phyloP scores from a whole-genome alignment of 2,888 invertebrate genomes.

The Ochlodes sylvanus region DNA sequence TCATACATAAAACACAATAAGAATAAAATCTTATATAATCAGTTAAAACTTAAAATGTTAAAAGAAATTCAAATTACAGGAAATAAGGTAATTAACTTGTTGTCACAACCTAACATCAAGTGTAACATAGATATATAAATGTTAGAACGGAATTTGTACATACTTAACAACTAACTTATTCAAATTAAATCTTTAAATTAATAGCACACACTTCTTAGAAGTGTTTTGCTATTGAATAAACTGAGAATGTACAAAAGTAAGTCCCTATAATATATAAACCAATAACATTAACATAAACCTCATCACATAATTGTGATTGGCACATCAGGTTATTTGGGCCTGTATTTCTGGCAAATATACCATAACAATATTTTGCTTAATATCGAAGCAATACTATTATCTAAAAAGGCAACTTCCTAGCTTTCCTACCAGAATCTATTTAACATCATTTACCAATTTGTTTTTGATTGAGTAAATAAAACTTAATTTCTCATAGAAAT shows the following conservation, averaged over 20 bases:
- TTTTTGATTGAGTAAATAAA: constrained; percentile 23
- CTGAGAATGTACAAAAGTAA: constrained; percentile 44
- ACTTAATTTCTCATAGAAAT: constrained; percentile 53
- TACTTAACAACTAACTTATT: constrained; percentile 52
- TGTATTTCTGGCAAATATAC: constrained; percentile 22
- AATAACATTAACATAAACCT: constrained; percentile 17
- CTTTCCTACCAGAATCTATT: constrained; percentile 4
- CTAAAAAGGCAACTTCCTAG: constrained; percentile 13
- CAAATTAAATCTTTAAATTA: constrained; percentile 55
- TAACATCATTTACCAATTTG: neutral
- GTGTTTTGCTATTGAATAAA: constrained; percentile 49
- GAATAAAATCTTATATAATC: no score
- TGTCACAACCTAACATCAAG: constrained; percentile 40
- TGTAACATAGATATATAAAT: constrained; percentile 46
- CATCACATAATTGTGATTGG: constrained; percentile 24
- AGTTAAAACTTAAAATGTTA: no score
- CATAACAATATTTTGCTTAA: constrained; percentile 19
- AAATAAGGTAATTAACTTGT: constrained; percentile 20
- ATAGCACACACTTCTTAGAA: constrained; percentile 70
- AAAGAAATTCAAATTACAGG: neutral
- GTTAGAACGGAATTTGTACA: constrained; percentile 57
- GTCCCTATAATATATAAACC: constrained; percentile 39
- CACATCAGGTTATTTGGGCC: constrained; percentile 24
- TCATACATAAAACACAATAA: neutral
- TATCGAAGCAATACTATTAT: constrained; percentile 10